Percentiles rank a stretch among this genome's conserved stretches.
These are phyloP conservation scores for Ophion slaviceki DNA, from an alignment of 2,888 invertebrate genomes.

Conservation along the genomic window DNA sequence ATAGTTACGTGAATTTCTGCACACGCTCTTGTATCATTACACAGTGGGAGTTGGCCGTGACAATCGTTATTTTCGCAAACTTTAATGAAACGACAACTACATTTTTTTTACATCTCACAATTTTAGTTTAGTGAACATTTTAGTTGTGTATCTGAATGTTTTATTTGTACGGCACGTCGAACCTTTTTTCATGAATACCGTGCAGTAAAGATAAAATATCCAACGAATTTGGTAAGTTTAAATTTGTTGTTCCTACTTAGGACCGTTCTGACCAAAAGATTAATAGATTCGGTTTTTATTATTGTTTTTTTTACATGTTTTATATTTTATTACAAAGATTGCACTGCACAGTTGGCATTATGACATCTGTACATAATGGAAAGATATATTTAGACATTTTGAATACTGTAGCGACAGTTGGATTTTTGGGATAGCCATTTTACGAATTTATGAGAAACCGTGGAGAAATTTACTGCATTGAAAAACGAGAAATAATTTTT, in stretches of 20 bases:
- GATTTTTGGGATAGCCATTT: no score
- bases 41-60: background rate
- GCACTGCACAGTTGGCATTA: background rate
- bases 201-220: constrained; percentile 5
- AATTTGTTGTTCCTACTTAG: background rate
- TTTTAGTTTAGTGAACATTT: constrained; percentile 10
- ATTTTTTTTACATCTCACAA: background rate
- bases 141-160: background rate
- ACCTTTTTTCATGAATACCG: background rate
- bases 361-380: background rate
- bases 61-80: background rate
- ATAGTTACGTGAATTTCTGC: constrained; percentile 25
- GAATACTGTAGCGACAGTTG: no score
- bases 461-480: background rate
- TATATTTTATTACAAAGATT: background rate
- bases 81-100: background rate
- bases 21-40: background rate
- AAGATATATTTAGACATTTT: no score
- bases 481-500: background rate
- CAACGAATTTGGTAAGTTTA: constrained; percentile 41
- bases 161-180: background rate
- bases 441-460: background rate
- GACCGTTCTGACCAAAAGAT: no score
- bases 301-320: background rate
- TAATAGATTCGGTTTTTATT: background rate